Percentiles rank a stretch among this genome's conserved stretches.
Conservation (phyloP, 1,140 invertebrate genomes). For the Carcinoscorpius rotundicauda region DNA sequence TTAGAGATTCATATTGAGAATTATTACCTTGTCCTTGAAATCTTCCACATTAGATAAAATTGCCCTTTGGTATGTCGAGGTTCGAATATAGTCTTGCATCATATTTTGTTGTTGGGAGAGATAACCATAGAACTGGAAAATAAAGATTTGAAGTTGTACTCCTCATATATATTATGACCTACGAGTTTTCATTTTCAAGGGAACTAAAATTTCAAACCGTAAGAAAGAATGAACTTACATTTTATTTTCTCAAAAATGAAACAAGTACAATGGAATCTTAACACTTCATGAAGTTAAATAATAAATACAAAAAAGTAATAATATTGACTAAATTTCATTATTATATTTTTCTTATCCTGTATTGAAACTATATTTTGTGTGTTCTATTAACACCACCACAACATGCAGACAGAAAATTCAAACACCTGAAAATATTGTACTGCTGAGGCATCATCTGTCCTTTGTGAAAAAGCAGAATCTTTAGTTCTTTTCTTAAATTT, state of each 20-base stretch:
- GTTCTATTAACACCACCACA: background rate
- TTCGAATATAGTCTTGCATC: constrained; percentile 97
- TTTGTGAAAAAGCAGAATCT: constrained; percentile 76
- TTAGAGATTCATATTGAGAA: background rate
- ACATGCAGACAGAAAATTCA: background rate
- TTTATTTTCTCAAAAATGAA: background rate
- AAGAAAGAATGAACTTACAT: no score
- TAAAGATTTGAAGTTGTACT: constrained; percentile 9
- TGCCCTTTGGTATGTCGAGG: constrained; percentile 94
- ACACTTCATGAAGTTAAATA: background rate
- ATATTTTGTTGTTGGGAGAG: constrained; percentile 99
- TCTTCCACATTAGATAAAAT: constrained; percentile 87
- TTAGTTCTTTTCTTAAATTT: constrained; percentile 23
- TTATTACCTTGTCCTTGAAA: constrained; percentile 54
- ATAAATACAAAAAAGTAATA: constrained; percentile 2
- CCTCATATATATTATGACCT: constrained; percentile 6
- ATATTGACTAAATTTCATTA: constrained; percentile 4
- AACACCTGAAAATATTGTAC: constrained; percentile 77
- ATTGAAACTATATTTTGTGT: background rate
- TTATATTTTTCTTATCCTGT: constrained; percentile 1
- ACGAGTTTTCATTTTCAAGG: no score
- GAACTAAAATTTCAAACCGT: no score
- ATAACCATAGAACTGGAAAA: constrained; percentile 92
- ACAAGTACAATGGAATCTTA: background rate
- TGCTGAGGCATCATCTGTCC: constrained; percentile 93